Evolutionary conservation across 2,113 vertebrate species (phyloP).

Genomic region (Onychostoma macrolepis): DNA sequence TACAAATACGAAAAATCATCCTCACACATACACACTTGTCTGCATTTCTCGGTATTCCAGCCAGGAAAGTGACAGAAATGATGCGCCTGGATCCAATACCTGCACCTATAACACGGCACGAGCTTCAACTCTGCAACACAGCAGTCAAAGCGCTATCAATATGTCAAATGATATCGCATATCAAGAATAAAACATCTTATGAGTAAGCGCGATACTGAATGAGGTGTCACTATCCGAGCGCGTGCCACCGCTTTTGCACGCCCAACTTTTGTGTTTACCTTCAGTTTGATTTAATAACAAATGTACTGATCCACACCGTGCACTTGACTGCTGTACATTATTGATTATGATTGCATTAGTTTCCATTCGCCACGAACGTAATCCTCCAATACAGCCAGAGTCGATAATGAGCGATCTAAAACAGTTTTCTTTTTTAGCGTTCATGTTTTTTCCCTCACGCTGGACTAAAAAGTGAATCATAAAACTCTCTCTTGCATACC

Average conservation of each 20-base stretch:
- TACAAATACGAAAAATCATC: neutral
- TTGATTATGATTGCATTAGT: neutral
- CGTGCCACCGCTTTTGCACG: conserved; percentile 33
- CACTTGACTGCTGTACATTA: neutral
- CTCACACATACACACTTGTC: neutral
- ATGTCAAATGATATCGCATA: neutral
- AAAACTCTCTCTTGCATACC: conserved; percentile 35
- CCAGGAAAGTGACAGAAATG: neutral
- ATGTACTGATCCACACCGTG: neutral
- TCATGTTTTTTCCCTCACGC: neutral
- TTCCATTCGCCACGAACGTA: neutral
- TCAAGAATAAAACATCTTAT: neutral
- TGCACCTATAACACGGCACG: neutral
- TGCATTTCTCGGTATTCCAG: neutral
- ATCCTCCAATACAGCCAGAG: neutral
- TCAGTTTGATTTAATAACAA: conserved; percentile 1
- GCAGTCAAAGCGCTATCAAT: neutral
- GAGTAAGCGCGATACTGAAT: neutral
- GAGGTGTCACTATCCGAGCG: conserved; percentile 33
- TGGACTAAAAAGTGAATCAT: neutral
- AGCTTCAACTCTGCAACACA: conserved; percentile 1
- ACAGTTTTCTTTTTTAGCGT: neutral
- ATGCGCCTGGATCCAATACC: neutral
- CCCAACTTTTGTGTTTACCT: conserved; percentile 47
- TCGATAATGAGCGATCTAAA: neutral